Percentiles rank a stretch among this genome's conserved stretches.
Conservation (phyloP, 2,797 vertebrate species). For the Aselliscus stoliczkanus region DNA sequence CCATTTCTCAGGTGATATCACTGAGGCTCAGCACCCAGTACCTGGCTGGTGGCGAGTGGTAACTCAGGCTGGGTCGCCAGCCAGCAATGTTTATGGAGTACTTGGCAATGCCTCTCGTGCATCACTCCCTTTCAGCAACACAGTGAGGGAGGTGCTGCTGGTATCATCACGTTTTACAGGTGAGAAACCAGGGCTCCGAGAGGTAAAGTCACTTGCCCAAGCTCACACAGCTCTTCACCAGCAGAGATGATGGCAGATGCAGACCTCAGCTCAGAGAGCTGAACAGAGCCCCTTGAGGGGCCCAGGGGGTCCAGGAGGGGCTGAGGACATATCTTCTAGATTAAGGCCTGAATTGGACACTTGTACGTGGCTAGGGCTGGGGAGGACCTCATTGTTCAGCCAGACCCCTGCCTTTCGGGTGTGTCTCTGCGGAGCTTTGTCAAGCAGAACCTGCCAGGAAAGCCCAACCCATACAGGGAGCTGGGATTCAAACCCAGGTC, state of each 20-base stretch:
- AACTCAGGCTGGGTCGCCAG: too few species aligned
- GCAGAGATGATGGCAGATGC: neutral
- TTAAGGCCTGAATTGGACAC: neutral
- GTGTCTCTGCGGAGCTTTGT: neutral
- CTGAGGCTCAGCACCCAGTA: neutral
- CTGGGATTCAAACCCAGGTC: neutral
- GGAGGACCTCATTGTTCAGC: neutral
- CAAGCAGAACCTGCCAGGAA: neutral
- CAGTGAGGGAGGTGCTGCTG: neutral
- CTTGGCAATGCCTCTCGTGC: neutral
- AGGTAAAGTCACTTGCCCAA: neutral
- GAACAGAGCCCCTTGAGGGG: neutral
- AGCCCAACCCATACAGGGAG: neutral
- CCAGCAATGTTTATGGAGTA: neutral
- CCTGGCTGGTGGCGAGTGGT: rapidly evolving
- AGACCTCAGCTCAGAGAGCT: neutral
- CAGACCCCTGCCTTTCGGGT: neutral
- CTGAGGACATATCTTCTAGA: neutral
- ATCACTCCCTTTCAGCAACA: neutral
- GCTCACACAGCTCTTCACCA: neutral
- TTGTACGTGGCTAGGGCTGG: neutral
- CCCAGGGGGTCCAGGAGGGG: neutral
- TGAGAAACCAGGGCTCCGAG: neutral
- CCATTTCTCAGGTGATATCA: neutral
- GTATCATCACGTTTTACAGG: neutral